Evolutionary conservation across 2,888 invertebrate species (phyloP).

Genomic region (Disparrhopalites patrizii): DNA sequence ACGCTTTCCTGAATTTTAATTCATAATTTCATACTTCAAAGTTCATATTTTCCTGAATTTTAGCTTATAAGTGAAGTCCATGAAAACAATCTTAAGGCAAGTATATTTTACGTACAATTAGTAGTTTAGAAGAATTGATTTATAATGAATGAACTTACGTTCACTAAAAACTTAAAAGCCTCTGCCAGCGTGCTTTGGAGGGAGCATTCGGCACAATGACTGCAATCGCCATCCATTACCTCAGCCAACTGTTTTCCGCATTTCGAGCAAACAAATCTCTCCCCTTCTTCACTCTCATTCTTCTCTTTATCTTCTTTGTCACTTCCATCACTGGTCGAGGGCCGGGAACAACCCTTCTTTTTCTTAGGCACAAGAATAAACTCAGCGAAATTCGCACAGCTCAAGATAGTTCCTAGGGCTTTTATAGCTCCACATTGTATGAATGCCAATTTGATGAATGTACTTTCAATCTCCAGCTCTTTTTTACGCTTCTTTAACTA

Average conservation of each 20-base stretch:
- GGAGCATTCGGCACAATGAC: conserved; percentile 34
- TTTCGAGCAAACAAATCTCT: conserved; percentile 31
- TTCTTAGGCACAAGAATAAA: conserved; percentile 56
- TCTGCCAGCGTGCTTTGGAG: conserved; percentile 42
- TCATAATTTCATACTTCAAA: too few species aligned
- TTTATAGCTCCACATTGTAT: conserved; percentile 60
- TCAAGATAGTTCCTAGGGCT: conserved; percentile 56
- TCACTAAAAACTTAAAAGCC: conserved; percentile 41
- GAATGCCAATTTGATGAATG: conserved; percentile 51
- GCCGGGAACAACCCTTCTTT: conserved; percentile 37
- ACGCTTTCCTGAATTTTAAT: conserved; percentile 52
- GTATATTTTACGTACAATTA: neutral
- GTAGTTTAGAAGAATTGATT: neutral
- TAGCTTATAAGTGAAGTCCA: too few species aligned
- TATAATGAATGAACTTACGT: conserved; percentile 25
- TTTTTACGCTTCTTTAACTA: conserved; percentile 53
- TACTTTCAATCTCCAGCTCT: conserved; percentile 51
- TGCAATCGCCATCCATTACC: conserved; percentile 31
- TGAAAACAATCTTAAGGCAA: neutral
- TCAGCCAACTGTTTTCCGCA: conserved; percentile 37
- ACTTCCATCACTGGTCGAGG: conserved; percentile 46
- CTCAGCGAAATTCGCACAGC: conserved; percentile 58
- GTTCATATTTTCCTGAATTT: too few species aligned
- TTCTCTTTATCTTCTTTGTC: conserved; percentile 31
- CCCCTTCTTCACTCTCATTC: conserved; percentile 32